A percentile compares a stretch with the other conserved stretches of the same genome.
These are phyloP conservation scores for Strix aluco DNA, from an alignment of 2,113 vertebrate species.

Conservation along the genomic window DNA sequence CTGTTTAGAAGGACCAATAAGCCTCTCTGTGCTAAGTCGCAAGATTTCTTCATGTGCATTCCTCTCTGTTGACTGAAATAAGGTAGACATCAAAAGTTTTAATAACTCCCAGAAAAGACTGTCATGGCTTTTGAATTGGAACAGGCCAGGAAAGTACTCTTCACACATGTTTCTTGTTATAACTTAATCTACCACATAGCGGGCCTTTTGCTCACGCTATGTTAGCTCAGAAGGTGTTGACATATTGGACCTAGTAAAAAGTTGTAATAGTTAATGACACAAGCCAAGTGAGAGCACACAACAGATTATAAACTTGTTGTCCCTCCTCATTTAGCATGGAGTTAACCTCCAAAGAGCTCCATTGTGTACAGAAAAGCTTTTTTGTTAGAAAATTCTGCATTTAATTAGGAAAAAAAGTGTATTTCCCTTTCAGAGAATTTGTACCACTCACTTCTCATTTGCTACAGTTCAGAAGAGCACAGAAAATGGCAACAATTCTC, in stretches of 20 bases:
- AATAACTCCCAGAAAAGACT: background rate
- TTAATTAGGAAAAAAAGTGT: background rate
- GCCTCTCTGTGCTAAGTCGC: background rate
- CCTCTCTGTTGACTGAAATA: background rate
- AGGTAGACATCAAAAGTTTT: background rate
- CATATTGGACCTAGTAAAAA: background rate
- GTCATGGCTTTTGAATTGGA: background rate
- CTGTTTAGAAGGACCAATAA: background rate
- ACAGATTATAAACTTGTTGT: background rate
- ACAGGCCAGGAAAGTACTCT: background rate
- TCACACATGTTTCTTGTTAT: background rate
- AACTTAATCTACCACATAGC: background rate
- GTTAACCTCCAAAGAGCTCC: background rate
- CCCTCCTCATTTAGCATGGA: background rate
- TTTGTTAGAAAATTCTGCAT: background rate
- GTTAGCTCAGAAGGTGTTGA: background rate
- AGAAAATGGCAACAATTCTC: background rate
- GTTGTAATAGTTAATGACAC: background rate
- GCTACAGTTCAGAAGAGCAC: background rate
- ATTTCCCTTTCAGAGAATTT: background rate
- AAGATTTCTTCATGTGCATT: background rate
- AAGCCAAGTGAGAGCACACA: background rate
- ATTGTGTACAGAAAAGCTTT: background rate
- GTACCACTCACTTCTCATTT: background rate
- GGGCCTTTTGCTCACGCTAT: background rate